Percentiles rank a stretch among this genome's conserved stretches.
These are phyloP conservation scores for Archivesica marissinica DNA, from an alignment of 1,140 invertebrate genomes.

Conservation along the genomic window DNA sequence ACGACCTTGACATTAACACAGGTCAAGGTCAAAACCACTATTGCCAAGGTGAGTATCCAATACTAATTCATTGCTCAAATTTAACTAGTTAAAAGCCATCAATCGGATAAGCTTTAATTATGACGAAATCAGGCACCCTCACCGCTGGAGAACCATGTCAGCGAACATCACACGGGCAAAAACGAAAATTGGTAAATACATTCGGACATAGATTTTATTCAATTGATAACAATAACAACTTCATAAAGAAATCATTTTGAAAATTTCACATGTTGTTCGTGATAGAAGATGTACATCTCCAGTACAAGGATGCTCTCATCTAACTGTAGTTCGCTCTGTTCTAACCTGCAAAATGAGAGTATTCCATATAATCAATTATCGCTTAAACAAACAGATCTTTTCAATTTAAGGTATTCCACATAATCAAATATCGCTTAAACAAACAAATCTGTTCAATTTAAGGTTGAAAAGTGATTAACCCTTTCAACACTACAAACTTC, in stretches of 20 bases:
- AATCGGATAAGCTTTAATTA: no score
- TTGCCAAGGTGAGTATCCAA: no score
- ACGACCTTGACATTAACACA: no score
- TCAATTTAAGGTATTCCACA: not conserved
- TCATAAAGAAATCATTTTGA: not conserved
- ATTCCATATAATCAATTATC: not conserved
- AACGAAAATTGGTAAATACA: no score
- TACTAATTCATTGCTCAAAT: no score
- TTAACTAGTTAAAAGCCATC: no score
- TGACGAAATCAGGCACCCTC: no score
- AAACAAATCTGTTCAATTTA: not conserved
- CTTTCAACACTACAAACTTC: not conserved
- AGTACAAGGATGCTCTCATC: conserved; percentile 57
- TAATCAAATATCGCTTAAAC: not conserved
- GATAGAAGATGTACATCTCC: conserved; percentile 42
- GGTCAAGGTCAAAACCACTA: no score
- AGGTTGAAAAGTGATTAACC: not conserved
- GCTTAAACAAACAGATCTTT: not conserved
- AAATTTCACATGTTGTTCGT: conserved; percentile 39
- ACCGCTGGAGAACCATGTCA: no score
- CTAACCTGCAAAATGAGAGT: conserved; percentile 42
- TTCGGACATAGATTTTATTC: no score
- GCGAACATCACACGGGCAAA: no score
- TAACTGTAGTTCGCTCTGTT: conserved; percentile 56
- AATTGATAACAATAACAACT: no score